phyloP scores from a whole-genome alignment of 2,113 vertebrate species.

The Microcebus tavaratra region DNA sequence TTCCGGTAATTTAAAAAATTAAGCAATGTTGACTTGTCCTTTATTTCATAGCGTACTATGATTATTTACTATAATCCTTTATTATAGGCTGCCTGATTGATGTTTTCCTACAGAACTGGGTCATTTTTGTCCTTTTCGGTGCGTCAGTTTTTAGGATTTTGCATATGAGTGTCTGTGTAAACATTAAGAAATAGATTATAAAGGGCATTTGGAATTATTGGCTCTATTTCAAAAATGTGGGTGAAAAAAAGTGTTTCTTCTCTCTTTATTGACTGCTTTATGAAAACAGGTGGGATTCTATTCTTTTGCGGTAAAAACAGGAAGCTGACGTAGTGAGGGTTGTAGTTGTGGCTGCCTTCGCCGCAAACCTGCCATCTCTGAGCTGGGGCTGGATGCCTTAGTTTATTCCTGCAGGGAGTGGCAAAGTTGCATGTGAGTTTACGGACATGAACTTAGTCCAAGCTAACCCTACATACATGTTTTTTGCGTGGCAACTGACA shows the following conservation, averaged over 20 bases:
- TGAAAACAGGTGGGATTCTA: not conserved
- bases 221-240: not conserved
- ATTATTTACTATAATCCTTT: not conserved
- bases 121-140: not conserved
- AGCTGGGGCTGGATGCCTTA: not conserved
- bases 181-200: not conserved
- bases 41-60: not conserved
- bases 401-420: not conserved
- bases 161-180: not conserved
- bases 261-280: not conserved
- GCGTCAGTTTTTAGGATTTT: not conserved
- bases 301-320: not conserved
- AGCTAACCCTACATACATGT: not conserved
- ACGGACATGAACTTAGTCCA: not conserved
- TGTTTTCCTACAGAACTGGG: not conserved
- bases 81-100: not conserved
- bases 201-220: not conserved
- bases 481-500: not conserved
- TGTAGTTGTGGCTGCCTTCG: fast-evolving
- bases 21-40: not conserved
- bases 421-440: not conserved
- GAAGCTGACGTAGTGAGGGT: not conserved
- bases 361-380: fast-evolving
- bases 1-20: conserved; percentile 19
- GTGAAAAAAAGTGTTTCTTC: not conserved